These are phyloP conservation scores for Neoniphon sammara DNA, from an alignment of 2,797 vertebrate species.

Conservation along the genomic window DNA sequence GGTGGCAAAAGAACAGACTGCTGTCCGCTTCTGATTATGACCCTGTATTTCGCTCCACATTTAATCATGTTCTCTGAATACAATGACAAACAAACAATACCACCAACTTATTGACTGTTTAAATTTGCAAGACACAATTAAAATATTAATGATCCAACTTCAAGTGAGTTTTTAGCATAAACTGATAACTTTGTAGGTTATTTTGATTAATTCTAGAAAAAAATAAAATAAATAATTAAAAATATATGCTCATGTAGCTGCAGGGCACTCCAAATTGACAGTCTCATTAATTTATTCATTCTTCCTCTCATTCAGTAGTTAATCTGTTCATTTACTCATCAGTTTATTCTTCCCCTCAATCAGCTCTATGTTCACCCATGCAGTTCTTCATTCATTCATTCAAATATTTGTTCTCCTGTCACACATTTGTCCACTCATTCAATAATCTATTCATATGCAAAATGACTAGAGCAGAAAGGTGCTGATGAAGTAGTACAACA, in stretches of 20 bases:
- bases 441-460: conserved; percentile 39
- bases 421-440: conserved; percentile 42
- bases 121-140: too few species aligned
- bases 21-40: neutral
- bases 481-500: conserved; percentile 17
- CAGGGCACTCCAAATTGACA: conserved; percentile 1
- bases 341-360: conserved; percentile 35
- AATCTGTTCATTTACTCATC: conserved; percentile 54
- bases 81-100: too few species aligned
- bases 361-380: conserved; percentile 38
- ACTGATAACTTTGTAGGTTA: too few species aligned
- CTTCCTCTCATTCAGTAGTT: conserved; percentile 18
- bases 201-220: too few species aligned
- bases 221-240: too few species aligned
- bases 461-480: conserved; percentile 26
- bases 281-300: conserved; percentile 19
- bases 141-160: too few species aligned
- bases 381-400: conserved; percentile 36
- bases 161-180: too few species aligned
- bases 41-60: too few species aligned
- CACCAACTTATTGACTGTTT: too few species aligned
- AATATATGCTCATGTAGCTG: too few species aligned
- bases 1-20: neutral
- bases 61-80: too few species aligned
- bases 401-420: conserved; percentile 52